These are phyloP conservation scores for Thomomys bottae DNA, from an alignment of 2,113 vertebrate species.

Conservation along the genomic window DNA sequence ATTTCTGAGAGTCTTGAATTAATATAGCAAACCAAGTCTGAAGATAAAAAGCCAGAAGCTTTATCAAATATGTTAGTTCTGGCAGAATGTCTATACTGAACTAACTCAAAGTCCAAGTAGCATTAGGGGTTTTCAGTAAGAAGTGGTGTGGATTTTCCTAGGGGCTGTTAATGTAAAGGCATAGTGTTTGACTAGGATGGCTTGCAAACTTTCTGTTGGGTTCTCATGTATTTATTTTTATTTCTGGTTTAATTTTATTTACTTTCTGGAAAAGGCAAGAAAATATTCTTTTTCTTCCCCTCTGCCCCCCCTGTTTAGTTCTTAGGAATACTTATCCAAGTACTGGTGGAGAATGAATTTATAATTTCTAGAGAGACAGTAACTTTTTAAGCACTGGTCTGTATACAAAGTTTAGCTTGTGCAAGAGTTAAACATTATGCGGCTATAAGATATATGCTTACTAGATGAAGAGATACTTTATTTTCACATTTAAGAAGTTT, in stretches of 20 bases:
- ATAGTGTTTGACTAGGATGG: neutral
- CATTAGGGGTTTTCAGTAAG: conserved; percentile 37
- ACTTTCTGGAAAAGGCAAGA: neutral
- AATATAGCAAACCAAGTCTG: conserved; percentile 71
- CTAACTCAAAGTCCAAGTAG: conserved; percentile 5
- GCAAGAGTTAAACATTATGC: neutral
- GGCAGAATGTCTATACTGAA: conserved; percentile 47
- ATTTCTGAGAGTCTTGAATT: conserved; percentile 72
- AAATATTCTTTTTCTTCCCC: conserved; percentile 34
- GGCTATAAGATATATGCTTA: neutral
- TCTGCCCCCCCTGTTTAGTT: neutral
- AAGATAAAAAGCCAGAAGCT: conserved; percentile 80
- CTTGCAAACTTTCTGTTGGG: neutral
- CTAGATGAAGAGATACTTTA: conserved; percentile 29
- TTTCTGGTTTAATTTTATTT: conserved; percentile 3
- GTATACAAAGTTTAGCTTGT: neutral
- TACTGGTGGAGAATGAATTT: neutral
- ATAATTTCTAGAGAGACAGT: neutral
- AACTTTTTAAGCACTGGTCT: neutral
- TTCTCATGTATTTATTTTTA: neutral
- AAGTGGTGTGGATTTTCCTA: conserved; percentile 67
- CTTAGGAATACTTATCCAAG: neutral
- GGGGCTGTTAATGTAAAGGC: neutral
- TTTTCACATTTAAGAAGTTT: neutral
- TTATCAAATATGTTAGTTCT: conserved; percentile 74